These are phyloP conservation scores for Volucella inflata DNA, from an alignment of 2,888 invertebrate genomes.

Conservation along the genomic window DNA sequence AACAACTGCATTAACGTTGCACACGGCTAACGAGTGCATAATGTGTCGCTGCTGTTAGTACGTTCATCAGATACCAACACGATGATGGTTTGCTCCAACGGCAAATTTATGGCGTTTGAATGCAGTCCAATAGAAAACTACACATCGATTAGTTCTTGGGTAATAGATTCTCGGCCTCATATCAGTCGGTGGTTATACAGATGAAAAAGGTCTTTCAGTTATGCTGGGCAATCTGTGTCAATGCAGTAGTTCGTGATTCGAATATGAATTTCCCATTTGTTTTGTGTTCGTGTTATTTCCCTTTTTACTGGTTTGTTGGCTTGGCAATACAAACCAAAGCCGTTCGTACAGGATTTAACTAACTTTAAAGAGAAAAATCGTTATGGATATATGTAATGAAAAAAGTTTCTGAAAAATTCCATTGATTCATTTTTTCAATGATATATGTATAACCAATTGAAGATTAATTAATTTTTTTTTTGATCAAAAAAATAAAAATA, in stretches of 20 bases:
- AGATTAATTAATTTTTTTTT: too few species aligned
- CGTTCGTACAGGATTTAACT: conserved; percentile 11
- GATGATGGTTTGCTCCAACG: conserved; percentile 25
- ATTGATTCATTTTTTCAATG: background rate
- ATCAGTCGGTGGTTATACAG: conserved; percentile 17
- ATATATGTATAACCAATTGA: background rate
- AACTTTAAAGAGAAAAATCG: conserved; percentile 10
- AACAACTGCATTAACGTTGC: conserved; percentile 52
- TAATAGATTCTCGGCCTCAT: conserved; percentile 35
- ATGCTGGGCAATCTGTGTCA: conserved; percentile 58
- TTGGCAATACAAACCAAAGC: conserved; percentile 19
- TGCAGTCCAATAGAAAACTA: conserved; percentile 43
- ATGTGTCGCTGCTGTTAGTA: conserved; percentile 30
- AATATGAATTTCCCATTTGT: conserved; percentile 52
- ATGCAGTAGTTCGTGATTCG: conserved; percentile 68
- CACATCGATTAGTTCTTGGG: conserved; percentile 66
- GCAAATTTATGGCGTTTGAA: conserved; percentile 41
- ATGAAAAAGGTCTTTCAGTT: conserved; percentile 32
- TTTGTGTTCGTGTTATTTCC: conserved; percentile 19
- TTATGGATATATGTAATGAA: conserved; percentile 29
- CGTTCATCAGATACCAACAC: conserved; percentile 13
- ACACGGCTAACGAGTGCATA: conserved; percentile 26
- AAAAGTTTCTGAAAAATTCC: conserved; percentile 21
- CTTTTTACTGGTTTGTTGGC: conserved; percentile 9
- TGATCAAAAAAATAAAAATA: too few species aligned